Conservation (phyloP, 1,140 invertebrate genomes). For the Fragariocoptes setiger region DNA sequence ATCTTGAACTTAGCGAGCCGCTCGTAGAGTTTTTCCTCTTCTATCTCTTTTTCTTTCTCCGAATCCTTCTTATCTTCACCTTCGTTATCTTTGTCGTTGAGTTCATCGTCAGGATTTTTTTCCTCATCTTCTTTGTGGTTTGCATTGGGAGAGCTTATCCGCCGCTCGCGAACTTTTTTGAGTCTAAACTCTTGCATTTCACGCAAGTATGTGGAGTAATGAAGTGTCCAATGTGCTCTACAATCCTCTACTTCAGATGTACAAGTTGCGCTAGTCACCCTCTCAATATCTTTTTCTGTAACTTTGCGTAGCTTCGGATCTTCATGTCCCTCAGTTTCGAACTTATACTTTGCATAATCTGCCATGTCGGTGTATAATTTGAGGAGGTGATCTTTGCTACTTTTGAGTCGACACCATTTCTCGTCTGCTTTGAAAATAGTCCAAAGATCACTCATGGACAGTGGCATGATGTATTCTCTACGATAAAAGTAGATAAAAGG, state of each 20-base stretch:
- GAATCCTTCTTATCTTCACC: conserved; percentile 8
- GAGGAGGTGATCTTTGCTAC: conserved; percentile 49
- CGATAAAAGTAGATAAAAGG: conserved; percentile 95
- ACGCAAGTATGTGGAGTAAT: conserved; percentile 54
- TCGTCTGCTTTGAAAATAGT: conserved; percentile 81
- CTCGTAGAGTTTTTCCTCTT: conserved; percentile 20
- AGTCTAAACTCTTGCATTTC: conserved; percentile 40
- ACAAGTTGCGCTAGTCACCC: conserved; percentile 33
- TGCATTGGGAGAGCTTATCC: neutral
- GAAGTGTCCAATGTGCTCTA: conserved; percentile 65
- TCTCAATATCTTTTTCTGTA: conserved; percentile 11
- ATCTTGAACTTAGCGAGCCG: conserved; percentile 24
- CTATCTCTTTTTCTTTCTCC: conserved; percentile 15
- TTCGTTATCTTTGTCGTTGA: conserved; percentile 3
- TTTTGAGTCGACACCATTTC: conserved; percentile 72
- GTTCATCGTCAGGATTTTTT: conserved; percentile 11
- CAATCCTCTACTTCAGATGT: conserved; percentile 68
- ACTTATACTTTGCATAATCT: conserved; percentile 41
- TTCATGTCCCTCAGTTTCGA: conserved; percentile 38
- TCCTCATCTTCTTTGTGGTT: conserved; percentile 10
- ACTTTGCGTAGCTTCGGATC: conserved; percentile 51
- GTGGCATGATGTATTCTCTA: conserved; percentile 77
- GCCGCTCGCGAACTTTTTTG: conserved; percentile 22
- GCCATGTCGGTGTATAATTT: conserved; percentile 68
- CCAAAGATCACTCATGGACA: conserved; percentile 47